Conservation (phyloP, 2,113 vertebrate species). For the Gallinago media region DNA sequence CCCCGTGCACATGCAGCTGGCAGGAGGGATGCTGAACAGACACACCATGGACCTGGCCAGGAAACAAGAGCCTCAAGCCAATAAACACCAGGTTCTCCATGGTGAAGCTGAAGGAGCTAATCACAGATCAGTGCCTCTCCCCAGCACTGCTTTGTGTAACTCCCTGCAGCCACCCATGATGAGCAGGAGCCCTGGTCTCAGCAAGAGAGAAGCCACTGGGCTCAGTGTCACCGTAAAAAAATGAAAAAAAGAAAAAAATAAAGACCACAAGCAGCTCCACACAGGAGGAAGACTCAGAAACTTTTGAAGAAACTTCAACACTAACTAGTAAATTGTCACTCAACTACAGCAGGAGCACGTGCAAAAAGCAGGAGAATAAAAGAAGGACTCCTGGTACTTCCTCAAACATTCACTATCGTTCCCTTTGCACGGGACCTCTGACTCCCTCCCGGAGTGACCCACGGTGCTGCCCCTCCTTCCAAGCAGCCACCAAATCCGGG, state of each 20-base stretch:
- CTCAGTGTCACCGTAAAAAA: background rate
- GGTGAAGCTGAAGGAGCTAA: background rate
- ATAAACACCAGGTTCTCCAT: background rate
- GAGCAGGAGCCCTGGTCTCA: background rate
- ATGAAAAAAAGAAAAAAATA: background rate
- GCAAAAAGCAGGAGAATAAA: background rate
- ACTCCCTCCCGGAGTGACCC: accelerated
- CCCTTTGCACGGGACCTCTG: background rate
- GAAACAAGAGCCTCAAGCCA: background rate
- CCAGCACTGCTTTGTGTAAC: background rate
- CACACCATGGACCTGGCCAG: background rate
- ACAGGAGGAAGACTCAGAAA: background rate
- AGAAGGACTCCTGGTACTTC: background rate
- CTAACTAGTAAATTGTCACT: background rate
- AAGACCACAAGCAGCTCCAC: background rate
- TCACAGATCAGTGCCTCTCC: background rate
- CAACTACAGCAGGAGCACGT: background rate
- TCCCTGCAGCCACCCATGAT: background rate
- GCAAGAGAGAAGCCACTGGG: background rate
- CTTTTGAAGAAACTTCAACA: background rate
- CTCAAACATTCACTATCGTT: background rate
- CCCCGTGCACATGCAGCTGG: accelerated
- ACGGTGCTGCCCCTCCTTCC: background rate
- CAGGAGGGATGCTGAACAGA: background rate
- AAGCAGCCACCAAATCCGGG: background rate